Percentiles rank a stretch among this genome's conserved stretches.
phyloP scores from a whole-genome alignment of 2,113 vertebrate genomes.

The Nannobrachium achirus region DNA sequence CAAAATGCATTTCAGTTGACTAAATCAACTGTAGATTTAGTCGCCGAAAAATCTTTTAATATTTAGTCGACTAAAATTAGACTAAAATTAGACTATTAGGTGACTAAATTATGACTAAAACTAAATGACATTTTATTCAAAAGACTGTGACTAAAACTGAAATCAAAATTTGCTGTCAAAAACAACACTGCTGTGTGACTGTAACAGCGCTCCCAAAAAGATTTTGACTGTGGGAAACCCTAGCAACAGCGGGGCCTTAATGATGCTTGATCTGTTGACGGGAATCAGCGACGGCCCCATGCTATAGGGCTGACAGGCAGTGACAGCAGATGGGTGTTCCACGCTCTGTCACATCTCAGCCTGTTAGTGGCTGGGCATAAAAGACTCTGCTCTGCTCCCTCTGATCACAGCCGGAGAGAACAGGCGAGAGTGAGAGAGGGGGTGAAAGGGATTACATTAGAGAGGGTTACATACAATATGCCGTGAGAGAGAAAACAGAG shows the following conservation, averaged over 20 bases:
- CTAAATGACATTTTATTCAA: no score
- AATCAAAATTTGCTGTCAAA: no score
- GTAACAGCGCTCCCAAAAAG: constrained; percentile 7
- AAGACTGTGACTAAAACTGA: no score
- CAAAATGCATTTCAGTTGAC: no score
- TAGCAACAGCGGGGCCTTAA: constrained; percentile 10
- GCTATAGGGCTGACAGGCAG: constrained; percentile 25
- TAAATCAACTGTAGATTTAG: no score
- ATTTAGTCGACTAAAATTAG: no score
- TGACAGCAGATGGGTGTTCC: constrained; percentile 34
- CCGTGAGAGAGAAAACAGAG: constrained; percentile 11
- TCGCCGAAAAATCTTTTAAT: no score
- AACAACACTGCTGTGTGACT: constrained; percentile 36
- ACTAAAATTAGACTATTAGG: no score
- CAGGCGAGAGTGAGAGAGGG: constrained; percentile 16
- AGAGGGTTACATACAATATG: constrained; percentile 22
- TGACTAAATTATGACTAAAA: no score
- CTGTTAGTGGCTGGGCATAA: constrained; percentile 13
- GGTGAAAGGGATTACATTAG: not conserved
- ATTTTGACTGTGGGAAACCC: constrained; percentile 14
- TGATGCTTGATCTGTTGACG: constrained; percentile 24
- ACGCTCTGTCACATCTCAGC: constrained; percentile 39
- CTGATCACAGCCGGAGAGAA: constrained; percentile 50
- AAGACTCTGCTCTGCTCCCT: constrained; percentile 8
- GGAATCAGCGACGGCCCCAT: constrained; percentile 8